Conservation (phyloP, 2,797 vertebrate species). For the Acipenser ruthenus region DNA sequence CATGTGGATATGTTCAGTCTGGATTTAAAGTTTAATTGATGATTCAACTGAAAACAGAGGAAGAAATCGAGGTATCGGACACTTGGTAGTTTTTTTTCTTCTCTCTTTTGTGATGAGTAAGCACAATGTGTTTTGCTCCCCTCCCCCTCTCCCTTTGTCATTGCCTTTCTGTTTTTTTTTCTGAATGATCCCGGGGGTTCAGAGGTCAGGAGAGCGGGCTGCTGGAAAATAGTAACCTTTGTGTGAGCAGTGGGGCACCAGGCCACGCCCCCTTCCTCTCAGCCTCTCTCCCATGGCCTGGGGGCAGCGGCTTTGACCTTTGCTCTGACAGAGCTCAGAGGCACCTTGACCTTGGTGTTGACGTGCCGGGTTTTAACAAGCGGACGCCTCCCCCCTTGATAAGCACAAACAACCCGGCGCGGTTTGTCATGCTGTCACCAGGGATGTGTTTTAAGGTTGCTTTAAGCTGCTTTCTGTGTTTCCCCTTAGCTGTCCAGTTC, state of each 20-base stretch:
- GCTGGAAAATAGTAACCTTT: conserved; percentile 75
- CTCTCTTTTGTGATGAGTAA: conserved; percentile 35
- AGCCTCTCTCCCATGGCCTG: conserved; percentile 60
- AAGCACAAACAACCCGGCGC: conserved; percentile 27
- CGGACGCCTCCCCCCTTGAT: conserved; percentile 15
- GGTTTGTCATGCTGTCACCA: conserved; percentile 40
- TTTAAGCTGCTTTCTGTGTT: conserved; percentile 7
- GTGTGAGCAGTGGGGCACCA: conserved; percentile 72
- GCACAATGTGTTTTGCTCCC: conserved; percentile 27
- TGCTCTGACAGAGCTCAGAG: conserved; percentile 39
- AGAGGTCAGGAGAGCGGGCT: conserved; percentile 58
- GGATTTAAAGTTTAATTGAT: background rate
- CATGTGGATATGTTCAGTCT: too few species aligned
- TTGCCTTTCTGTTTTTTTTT: conserved; percentile 54
- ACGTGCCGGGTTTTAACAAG: conserved; percentile 34
- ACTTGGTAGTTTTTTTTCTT: conserved; percentile 51
- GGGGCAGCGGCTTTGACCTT: conserved; percentile 71
- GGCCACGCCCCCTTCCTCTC: conserved; percentile 66
- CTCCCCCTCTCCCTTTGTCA: conserved; percentile 43
- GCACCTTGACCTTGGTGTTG: conserved; percentile 40
- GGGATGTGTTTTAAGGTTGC: conserved; percentile 31
- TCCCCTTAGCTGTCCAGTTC: background rate
- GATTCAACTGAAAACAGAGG: conserved; percentile 23
- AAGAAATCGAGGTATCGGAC: conserved; percentile 37
- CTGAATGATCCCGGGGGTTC: conserved; percentile 62